A percentile compares a stretch with the other conserved stretches of the same genome.
Evolutionary conservation across 2,797 vertebrate species (phyloP).

Genomic region (Acipenser oxyrinchus): DNA sequence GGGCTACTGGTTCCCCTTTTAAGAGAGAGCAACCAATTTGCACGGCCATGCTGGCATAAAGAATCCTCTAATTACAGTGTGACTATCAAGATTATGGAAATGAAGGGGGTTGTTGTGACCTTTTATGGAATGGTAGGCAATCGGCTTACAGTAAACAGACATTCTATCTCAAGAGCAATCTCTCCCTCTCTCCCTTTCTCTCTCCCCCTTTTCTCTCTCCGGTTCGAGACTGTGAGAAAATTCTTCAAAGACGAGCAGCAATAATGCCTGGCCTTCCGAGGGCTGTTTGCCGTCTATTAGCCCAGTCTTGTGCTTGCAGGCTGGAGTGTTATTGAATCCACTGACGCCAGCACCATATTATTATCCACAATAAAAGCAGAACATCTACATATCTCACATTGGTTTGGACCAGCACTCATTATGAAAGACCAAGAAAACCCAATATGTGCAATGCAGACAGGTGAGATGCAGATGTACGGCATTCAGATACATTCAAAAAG

Average conservation of each 20-base stretch:
- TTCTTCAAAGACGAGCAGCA: too few relatives aligned
- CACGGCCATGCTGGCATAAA: constrained; percentile 27
- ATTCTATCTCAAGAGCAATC: constrained; percentile 32
- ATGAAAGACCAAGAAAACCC: too few relatives aligned
- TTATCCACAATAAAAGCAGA: too few relatives aligned
- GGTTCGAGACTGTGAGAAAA: background rate
- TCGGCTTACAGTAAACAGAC: constrained; percentile 32
- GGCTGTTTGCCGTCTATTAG: too few relatives aligned
- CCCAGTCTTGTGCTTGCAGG: background rate
- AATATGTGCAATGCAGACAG: too few relatives aligned
- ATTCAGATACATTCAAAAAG: too few relatives aligned
- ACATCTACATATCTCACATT: too few relatives aligned
- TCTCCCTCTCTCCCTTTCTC: constrained; percentile 9
- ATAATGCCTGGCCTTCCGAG: too few relatives aligned
- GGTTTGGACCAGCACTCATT: too few relatives aligned
- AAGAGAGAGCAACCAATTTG: constrained; percentile 8
- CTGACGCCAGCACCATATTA: background rate
- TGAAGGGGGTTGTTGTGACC: constrained; percentile 31
- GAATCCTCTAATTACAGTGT: constrained; percentile 35
- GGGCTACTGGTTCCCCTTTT: constrained; percentile 15
- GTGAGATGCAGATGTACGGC: too few relatives aligned
- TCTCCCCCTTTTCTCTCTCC: constrained; percentile 8
- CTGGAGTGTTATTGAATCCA: constrained; percentile 22
- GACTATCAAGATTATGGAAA: constrained; percentile 29
- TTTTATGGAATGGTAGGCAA: constrained; percentile 32